A percentile compares a stretch with the other conserved stretches of the same genome.
phyloP scores from a whole-genome alignment of 2,888 invertebrate genomes.

The Apotomis turbidana region DNA sequence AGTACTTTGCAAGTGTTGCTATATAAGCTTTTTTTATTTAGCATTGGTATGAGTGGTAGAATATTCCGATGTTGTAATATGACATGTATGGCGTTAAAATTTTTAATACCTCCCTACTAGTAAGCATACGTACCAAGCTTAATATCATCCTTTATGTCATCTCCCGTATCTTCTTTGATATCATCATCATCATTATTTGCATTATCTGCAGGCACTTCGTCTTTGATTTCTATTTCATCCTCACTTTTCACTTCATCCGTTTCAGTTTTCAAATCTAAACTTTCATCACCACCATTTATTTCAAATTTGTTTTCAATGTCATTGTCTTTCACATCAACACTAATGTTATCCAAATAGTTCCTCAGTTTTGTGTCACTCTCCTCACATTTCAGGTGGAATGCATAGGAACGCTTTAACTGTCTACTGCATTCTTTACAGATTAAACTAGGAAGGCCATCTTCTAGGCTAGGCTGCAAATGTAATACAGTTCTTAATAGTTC shows the following conservation, averaged over 20 bases:
- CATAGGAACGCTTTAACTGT: constrained; percentile 66
- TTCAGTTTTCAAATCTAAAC: constrained; percentile 25
- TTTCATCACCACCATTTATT: constrained; percentile 9
- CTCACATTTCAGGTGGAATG: constrained; percentile 69
- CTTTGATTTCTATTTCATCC: background rate
- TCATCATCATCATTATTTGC: constrained; percentile 45
- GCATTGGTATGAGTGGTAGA: too few species aligned
- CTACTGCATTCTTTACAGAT: constrained; percentile 74
- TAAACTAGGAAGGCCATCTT: constrained; percentile 68
- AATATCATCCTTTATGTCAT: constrained; percentile 46
- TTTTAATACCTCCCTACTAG: too few species aligned
- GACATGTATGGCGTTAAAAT: too few species aligned
- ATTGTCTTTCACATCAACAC: constrained; percentile 19
- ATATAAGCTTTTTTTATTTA: too few species aligned
- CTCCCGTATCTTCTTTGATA: constrained; percentile 46
- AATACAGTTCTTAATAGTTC: background rate
- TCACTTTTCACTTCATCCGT: constrained; percentile 23
- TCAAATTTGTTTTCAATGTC: background rate
- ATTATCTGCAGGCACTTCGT: constrained; percentile 44
- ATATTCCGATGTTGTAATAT: too few species aligned
- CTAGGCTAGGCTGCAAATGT: constrained; percentile 59
- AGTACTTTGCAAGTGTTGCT: too few species aligned
- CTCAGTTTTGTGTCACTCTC: constrained; percentile 66
- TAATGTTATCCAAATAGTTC: constrained; percentile 49
- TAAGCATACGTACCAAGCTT: constrained; percentile 54